Percentiles rank a stretch among this genome's conserved stretches.
phyloP scores from a whole-genome alignment of 2,888 invertebrate genomes.

The Rhingia campestris region DNA sequence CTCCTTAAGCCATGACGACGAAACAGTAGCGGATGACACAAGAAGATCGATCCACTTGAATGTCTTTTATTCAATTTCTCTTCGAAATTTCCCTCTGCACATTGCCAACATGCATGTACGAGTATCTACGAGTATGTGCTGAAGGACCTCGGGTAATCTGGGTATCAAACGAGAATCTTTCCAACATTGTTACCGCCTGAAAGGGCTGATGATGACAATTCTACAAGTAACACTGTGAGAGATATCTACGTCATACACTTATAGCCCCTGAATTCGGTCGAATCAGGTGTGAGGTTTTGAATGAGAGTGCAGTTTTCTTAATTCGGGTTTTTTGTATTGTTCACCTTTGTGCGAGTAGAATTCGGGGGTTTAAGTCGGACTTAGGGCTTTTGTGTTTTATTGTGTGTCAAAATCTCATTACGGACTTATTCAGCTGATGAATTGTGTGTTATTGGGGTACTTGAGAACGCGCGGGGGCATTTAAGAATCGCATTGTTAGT shows the following conservation, averaged over 20 bases:
- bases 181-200: constrained; percentile 43
- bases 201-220: constrained; percentile 64
- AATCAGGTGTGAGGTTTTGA: constrained; percentile 62
- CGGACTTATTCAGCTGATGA: constrained; percentile 65
- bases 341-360: neutral
- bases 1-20: constrained; percentile 49
- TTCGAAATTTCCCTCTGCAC: neutral
- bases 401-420: constrained; percentile 72
- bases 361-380: constrained; percentile 45
- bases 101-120: neutral
- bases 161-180: constrained; percentile 34
- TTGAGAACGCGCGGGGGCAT: constrained; percentile 55
- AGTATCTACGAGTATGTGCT: neutral
- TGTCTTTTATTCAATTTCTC: constrained; percentile 58
- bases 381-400: constrained; percentile 52
- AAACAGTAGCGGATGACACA: constrained; percentile 52
- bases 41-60: constrained; percentile 68
- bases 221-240: constrained; percentile 36
- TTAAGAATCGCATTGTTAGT: constrained; percentile 44
- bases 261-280: constrained; percentile 38
- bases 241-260: neutral
- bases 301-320: constrained; percentile 62
- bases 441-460: constrained; percentile 55
- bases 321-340: constrained; percentile 34
- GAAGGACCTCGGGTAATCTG: constrained; percentile 63